Evolutionary conservation across 2,113 vertebrate genomes (phyloP), one percentile per base, ranked within the genome.

Genomic region (Numenius arquata): DNA sequence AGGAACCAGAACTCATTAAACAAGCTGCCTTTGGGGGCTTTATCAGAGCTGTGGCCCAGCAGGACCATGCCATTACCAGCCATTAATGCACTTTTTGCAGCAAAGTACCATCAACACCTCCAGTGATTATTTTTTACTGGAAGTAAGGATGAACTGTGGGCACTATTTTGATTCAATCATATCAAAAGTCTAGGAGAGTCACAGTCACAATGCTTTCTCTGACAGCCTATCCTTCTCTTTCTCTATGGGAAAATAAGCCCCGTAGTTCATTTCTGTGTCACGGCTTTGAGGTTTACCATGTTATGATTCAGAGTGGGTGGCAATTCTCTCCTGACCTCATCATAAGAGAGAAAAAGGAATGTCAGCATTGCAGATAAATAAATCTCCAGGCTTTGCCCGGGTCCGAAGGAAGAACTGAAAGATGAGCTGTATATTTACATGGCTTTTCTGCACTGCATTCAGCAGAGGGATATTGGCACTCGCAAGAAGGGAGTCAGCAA

Each of bases 401-500:
- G 10, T 67, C 11, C 0, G 0, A 89, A 48, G 66, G 40, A 75
- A 61, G 84, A 88, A 62, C 36, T 38, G 26, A 85, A 88, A 83
- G 41, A 90, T 86, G 41, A 85, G 17, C n/a, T 83, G 78, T 79
- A 36, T 47, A 41, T 89, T 87, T 85, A 47, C 11, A 40, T 6
- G 48, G 30, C 34, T 94, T 91, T 85, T 81, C 70, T 89, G 18
- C 40, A 22, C 18, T 78, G 52, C 2, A 0, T 85, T 91, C 34
- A 79, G 40, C 29, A 52, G 45, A 55, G 17, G 55, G n/a, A 53
- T 63, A 47, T 3, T 94, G 65, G 52, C 17, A 38, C 17, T 85
- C 0, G 0, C 43, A 79, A 0, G 3, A 76, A 82, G 3, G 2
- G 8, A 61, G 34, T 30, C 36, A 56, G n/a, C 38, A 45, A 56